Evolutionary conservation across 2,797 vertebrate genomes (phyloP).

Genomic region (Argya squamiceps): DNA sequence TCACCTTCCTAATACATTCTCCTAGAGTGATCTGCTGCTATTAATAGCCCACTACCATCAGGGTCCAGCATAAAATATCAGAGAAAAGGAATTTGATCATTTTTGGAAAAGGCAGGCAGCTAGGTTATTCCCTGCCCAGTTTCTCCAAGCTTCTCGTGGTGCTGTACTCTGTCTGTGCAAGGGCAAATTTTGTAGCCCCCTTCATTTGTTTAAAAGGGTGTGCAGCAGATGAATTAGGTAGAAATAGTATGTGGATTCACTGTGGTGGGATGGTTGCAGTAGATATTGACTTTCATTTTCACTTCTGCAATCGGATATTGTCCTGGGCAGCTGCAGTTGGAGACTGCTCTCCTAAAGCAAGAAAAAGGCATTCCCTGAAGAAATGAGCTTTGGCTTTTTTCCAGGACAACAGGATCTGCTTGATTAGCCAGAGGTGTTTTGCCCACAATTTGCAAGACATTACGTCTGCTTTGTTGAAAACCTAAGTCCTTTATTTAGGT

Average conservation of each 20-base stretch:
- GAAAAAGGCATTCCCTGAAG: background rate
- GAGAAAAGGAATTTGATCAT: background rate
- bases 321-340: background rate
- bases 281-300: background rate
- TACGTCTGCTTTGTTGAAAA: background rate
- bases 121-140: accelerated
- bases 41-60: background rate
- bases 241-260: background rate
- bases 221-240: background rate
- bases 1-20: background rate
- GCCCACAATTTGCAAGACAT: background rate
- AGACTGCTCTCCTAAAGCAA: background rate
- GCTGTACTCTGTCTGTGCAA: background rate
- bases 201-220: background rate
- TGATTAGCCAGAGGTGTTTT: background rate
- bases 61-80: background rate
- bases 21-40: background rate
- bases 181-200: background rate
- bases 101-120: background rate
- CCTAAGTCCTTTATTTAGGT: background rate
- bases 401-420: background rate
- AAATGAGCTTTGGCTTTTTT: background rate
- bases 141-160: background rate
- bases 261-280: background rate
- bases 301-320: background rate